These are phyloP conservation scores for Perizoma flavofasciatum DNA, from an alignment of 2,888 invertebrate species.

Conservation along the genomic window DNA sequence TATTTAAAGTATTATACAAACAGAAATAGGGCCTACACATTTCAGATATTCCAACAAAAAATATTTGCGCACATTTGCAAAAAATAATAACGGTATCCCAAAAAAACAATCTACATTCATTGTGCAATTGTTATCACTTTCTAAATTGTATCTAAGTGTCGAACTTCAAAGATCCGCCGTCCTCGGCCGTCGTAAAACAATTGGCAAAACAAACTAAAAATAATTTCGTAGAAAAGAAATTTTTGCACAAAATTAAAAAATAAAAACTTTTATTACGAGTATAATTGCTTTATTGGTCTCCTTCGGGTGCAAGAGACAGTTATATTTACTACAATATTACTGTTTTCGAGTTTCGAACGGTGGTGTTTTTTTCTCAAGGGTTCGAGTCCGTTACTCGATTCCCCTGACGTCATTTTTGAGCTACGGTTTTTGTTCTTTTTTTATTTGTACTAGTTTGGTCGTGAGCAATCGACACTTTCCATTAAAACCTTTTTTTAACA, in stretches of 20 bases:
- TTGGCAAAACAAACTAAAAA: constrained; percentile 43
- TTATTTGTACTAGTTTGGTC: constrained; percentile 17
- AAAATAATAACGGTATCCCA: constrained; percentile 4
- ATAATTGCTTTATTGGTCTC: constrained; percentile 54
- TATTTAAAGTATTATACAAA: neutral
- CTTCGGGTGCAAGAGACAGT: constrained; percentile 40
- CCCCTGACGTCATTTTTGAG: constrained; percentile 53
- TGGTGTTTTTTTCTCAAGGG: constrained; percentile 43
- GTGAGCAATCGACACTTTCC: constrained; percentile 18
- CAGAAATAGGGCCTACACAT: too few relatives aligned
- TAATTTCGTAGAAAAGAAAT: constrained; percentile 72
- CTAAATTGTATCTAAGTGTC: constrained; percentile 46
- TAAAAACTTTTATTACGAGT: constrained; percentile 14
- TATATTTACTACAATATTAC: constrained; percentile 41
- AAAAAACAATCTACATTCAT: constrained; percentile 15
- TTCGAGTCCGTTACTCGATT: constrained; percentile 50
- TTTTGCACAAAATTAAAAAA: constrained; percentile 61
- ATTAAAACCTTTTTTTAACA: neutral
- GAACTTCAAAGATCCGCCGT: constrained; percentile 27
- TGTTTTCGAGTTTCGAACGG: constrained; percentile 34
- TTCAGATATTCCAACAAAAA: too few relatives aligned
- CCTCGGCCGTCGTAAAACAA: constrained; percentile 27
- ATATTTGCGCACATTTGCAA: neutral
- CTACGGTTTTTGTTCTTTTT: constrained; percentile 17
- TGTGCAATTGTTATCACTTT: constrained; percentile 36